A percentile compares a stretch with the other conserved stretches of the same genome.
These are phyloP conservation scores for Ia io DNA, from an alignment of 2,113 vertebrate genomes.

Conservation along the genomic window DNA sequence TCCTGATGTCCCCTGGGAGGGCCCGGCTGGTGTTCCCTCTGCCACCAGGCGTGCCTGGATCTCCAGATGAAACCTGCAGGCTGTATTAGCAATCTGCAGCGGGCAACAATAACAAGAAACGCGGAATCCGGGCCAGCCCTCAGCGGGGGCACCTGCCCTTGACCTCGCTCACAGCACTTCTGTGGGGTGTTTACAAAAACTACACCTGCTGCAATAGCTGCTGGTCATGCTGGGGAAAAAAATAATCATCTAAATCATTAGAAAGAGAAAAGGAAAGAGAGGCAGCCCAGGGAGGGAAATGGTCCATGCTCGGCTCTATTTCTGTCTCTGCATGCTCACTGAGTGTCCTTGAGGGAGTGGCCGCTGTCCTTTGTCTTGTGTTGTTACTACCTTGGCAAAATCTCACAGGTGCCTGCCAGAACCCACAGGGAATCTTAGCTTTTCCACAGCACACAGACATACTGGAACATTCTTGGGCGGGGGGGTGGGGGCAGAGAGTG, in stretches of 20 bases:
- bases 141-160: background rate
- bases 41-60: background rate
- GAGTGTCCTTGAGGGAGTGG: slow-evolving; percentile 46
- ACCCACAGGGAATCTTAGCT: background rate
- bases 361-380: background rate
- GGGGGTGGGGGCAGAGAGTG: background rate
- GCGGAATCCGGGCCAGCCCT: slow-evolving; percentile 13
- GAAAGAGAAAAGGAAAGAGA: background rate
- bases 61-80: background rate
- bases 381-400: background rate
- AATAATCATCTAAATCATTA: background rate
- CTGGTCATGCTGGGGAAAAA: background rate
- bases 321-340: background rate
- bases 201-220: background rate
- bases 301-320: background rate
- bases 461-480: background rate
- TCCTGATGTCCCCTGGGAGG: background rate
- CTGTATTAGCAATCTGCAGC: background rate
- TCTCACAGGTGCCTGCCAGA: background rate
- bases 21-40: rapidly evolving
- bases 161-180: background rate
- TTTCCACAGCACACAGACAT: background rate
- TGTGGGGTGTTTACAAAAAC: slow-evolving; percentile 27
- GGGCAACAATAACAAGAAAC: background rate
- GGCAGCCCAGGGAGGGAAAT: background rate